Percentiles rank a stretch among this genome's conserved stretches.
These are phyloP conservation scores for Aldabrachelys gigantea DNA, from an alignment of 2,113 vertebrate genomes.

Conservation along the genomic window DNA sequence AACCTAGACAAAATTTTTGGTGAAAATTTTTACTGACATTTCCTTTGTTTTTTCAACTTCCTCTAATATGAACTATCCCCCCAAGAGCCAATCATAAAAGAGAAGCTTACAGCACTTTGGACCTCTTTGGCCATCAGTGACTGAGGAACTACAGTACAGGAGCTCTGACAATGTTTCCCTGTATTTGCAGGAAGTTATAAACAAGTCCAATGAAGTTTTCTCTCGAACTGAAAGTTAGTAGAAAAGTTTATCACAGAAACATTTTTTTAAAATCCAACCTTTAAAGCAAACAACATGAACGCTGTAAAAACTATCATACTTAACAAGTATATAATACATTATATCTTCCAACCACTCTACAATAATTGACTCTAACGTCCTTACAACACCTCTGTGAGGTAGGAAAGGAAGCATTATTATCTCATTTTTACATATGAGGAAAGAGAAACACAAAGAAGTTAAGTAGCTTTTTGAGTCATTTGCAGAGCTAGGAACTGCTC, in stretches of 20 bases:
- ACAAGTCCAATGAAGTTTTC: neutral
- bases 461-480: constrained; percentile 33
- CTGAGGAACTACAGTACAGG: neutral
- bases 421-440: neutral
- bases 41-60: neutral
- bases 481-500: neutral
- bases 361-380: neutral
- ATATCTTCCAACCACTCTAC: neutral
- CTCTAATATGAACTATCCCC: neutral
- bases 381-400: neutral
- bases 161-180: neutral
- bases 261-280: neutral
- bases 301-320: neutral
- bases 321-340: neutral
- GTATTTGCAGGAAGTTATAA: neutral
- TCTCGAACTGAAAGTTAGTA: neutral
- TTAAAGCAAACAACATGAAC: neutral
- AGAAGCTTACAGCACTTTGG: neutral
- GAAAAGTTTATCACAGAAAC: neutral
- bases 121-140: neutral
- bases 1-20: neutral
- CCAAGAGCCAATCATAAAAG: neutral
- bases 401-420: neutral
- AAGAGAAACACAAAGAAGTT: neutral
- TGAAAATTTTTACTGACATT: neutral